Evolutionary conservation across 2,797 vertebrate species (phyloP).

Genomic region (Coregonus sp.): DNA sequence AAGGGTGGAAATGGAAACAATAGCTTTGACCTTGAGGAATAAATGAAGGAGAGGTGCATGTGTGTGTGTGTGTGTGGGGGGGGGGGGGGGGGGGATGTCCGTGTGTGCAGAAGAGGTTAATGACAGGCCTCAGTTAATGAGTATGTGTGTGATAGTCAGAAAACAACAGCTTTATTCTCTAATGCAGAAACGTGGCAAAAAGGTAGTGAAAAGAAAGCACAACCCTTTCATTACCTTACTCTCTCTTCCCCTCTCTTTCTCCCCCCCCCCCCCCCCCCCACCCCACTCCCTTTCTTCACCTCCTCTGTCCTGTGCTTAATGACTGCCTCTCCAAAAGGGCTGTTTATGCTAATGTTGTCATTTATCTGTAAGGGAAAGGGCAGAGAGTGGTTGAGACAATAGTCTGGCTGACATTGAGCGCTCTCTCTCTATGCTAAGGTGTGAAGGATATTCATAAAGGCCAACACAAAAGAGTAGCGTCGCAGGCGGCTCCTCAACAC

Average conservation of each 20-base stretch:
- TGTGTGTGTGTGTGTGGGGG: too few relatives aligned
- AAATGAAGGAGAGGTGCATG: not conserved
- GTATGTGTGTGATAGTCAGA: not conserved
- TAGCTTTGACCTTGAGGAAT: conserved; percentile 1
- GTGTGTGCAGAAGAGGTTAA: not conserved
- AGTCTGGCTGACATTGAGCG: conserved; percentile 23
- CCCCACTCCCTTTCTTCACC: not conserved
- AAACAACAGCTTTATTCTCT: not conserved
- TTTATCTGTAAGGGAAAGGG: conserved; percentile 37
- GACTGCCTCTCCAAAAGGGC: conserved; percentile 25
- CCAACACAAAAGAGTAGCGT: conserved; percentile 3
- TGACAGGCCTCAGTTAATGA: not conserved
- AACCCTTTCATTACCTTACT: not conserved
- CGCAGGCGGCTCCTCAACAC: conserved; percentile 20
- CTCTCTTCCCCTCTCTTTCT: not conserved
- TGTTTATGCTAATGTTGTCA: conserved; percentile 47
- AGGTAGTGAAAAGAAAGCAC: not conserved
- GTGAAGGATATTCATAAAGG: conserved; percentile 14
- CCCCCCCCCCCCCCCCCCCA: too few relatives aligned
- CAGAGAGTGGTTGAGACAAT: conserved; percentile 39
- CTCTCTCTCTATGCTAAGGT: not conserved
- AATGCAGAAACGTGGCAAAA: not conserved
- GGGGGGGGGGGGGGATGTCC: not conserved
- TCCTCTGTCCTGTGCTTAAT: conserved; percentile 20
- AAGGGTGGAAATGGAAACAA: conserved; percentile 1